Base-by-base conservation (phyloP, 2,797 vertebrate species). In the Enteromius paludinosus region DNA sequence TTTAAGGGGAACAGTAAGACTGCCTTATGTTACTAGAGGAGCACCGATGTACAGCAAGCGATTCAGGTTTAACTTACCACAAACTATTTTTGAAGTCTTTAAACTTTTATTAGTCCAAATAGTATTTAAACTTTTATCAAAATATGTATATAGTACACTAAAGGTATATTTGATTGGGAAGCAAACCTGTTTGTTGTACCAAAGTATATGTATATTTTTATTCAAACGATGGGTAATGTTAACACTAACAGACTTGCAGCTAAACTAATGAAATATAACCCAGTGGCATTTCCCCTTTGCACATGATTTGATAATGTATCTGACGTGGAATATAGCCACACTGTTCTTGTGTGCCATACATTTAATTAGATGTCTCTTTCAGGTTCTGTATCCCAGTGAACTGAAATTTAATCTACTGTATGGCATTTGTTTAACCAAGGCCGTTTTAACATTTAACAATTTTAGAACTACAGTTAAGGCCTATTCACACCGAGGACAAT, bases 81-180 rank as follows among this genome's bases (percentile, higher is more conserved):
- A 83, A 84, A 83, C 1, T 88, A 82, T 89, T 90, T 91, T 90
- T 88, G 82, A 54, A 81, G 65, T 78, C 88, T 89, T 87, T 79
- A 23, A 72, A 82, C 86, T 83, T 71, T 73, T 86, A 69, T 69
- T 91, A 91, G 89, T 82, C 84, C 80, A 61, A 87, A 85, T 88
- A 90, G 89, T 94, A 93, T 93, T 94, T 93, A 93, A 93, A 91
- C 86, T 86, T 30, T 84, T 76, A 86, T 89, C 71, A 87, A 86
- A 88, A 89, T 85, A 89, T 92, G 87, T 92, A 85, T 92, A 90
- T 92, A 92, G 87, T 91, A 90, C 87, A 90, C 86, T 82, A 88
- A 77, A 82, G 79, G n/a, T 86, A 80, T 86, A 86, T 86, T 82
- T 87, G 79, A 68, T 86, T 89, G 68, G 61, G 81, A 76, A 88